phyloP scores from a whole-genome alignment of 2,113 vertebrate genomes.

The Kryptolebias marmoratus region DNA sequence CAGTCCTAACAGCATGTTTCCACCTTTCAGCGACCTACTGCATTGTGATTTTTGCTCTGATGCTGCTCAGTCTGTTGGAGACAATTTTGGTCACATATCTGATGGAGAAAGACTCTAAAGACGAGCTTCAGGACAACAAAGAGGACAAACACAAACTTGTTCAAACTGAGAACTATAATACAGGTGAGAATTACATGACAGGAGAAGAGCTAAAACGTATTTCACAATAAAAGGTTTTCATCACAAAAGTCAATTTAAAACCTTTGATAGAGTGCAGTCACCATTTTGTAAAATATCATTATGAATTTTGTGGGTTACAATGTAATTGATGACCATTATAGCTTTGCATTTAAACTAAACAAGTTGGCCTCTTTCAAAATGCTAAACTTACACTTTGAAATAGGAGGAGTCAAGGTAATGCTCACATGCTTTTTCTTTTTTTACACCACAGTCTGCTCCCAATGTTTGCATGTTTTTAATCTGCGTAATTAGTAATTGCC shows the following conservation, averaged over 20 bases:
- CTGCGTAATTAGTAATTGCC: not conserved
- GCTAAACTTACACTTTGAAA: not conserved
- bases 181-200: constrained; percentile 30
- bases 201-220: too few species aligned
- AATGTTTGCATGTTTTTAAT: too few species aligned
- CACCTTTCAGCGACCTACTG: constrained; percentile 64
- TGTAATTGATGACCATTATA: too few species aligned
- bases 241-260: too few species aligned
- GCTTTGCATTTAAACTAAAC: not conserved
- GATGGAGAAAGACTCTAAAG: constrained; percentile 47
- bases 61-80: constrained; percentile 82
- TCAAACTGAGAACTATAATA: not conserved
- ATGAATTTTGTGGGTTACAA: too few species aligned
- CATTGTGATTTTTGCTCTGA: constrained; percentile 81
- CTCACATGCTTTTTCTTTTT: too few species aligned
- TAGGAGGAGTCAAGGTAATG: too few species aligned
- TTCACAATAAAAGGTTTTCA: too few species aligned
- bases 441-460: too few species aligned
- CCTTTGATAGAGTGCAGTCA: too few species aligned
- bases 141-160: constrained; percentile 3
- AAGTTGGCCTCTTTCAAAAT: not conserved
- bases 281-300: too few species aligned
- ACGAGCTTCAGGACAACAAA: fast-evolving
- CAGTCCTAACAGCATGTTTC: not conserved
- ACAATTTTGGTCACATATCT: constrained; percentile 77